Percentiles rank a stretch among this genome's conserved stretches.
Evolutionary conservation across 1,140 invertebrate species (phyloP).

Genomic region (Trigoniulus corallinus): DNA sequence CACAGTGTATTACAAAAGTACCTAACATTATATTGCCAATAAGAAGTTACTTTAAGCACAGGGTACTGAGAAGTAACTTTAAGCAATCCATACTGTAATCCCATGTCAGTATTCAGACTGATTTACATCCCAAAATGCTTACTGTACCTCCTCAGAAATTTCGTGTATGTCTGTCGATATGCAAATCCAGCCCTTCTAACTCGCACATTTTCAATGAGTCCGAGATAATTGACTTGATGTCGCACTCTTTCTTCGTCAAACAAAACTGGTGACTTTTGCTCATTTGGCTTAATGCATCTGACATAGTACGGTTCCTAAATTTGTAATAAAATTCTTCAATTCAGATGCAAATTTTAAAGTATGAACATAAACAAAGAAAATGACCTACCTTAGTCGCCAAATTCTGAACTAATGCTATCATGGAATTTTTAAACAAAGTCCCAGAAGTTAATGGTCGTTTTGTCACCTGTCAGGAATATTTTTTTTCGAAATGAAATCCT

Average conservation of each 20-base stretch:
- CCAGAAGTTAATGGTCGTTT: conserved; percentile 84
- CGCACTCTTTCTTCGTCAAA: conserved; percentile 60
- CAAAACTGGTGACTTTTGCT: conserved; percentile 63
- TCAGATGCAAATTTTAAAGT: not conserved
- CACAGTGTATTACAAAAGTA: too few species aligned
- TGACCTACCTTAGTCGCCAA: conserved; percentile 51
- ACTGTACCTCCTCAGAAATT: conserved; percentile 58
- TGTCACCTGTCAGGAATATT: conserved; percentile 46
- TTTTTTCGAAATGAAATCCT: conserved; percentile 19
- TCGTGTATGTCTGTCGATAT: conserved; percentile 72
- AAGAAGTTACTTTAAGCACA: too few species aligned
- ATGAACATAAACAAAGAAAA: not conserved
- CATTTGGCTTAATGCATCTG: conserved; percentile 89
- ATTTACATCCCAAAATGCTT: too few species aligned
- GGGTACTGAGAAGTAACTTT: too few species aligned
- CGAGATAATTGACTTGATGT: conserved; percentile 70
- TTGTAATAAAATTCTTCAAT: not conserved
- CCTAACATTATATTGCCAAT: too few species aligned
- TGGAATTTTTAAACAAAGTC: conserved; percentile 85
- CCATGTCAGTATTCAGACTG: too few species aligned
- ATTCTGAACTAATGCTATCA: conserved; percentile 74
- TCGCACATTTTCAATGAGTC: conserved; percentile 80
- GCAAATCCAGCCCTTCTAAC: conserved; percentile 88
- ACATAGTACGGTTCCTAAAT: conserved; percentile 77
- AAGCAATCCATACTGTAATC: too few species aligned